Evolutionary conservation across 1,140 invertebrate genomes (phyloP).

Genomic region (Heliothis subflexa): DNA sequence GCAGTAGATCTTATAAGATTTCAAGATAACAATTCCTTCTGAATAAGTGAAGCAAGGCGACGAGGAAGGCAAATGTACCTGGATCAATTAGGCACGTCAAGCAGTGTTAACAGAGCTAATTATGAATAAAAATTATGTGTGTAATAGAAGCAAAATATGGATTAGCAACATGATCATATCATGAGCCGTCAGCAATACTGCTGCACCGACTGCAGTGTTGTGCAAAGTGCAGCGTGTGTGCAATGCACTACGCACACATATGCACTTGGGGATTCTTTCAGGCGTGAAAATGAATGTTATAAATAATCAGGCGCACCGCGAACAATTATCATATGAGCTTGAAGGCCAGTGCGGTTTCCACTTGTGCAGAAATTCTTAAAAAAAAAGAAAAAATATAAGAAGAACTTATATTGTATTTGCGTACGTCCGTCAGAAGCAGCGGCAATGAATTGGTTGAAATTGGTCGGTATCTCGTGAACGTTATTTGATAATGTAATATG

Average conservation of each 20-base stretch:
- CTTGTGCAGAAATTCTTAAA: constrained; percentile 57
- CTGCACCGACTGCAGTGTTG: not conserved
- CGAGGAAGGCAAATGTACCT: not conserved
- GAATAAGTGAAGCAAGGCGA: not conserved
- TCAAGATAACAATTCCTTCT: not conserved
- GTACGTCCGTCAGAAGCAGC: constrained; percentile 57
- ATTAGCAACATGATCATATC: constrained; percentile 9
- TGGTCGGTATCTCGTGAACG: constrained; percentile 76
- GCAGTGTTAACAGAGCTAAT: not conserved
- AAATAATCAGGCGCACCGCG: constrained; percentile 75
- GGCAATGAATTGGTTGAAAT: constrained; percentile 83
- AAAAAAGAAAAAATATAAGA: constrained; percentile 51
- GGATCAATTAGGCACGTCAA: not conserved
- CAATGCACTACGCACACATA: constrained; percentile 53
- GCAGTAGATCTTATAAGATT: not conserved
- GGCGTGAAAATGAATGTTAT: constrained; percentile 85
- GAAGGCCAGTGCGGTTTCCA: constrained; percentile 71
- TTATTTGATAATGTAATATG: constrained; percentile 19
- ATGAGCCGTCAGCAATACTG: not conserved
- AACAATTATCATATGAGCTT: constrained; percentile 79
- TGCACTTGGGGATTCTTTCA: constrained; percentile 65
- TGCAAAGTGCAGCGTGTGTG: constrained; percentile 45
- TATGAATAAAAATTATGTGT: constrained; percentile 17
- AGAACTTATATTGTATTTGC: constrained; percentile 49
- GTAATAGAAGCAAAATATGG: not conserved